These are phyloP conservation scores for Neomonachus schauinslandi DNA, from an alignment of 2,113 vertebrate genomes.

Conservation along the genomic window DNA sequence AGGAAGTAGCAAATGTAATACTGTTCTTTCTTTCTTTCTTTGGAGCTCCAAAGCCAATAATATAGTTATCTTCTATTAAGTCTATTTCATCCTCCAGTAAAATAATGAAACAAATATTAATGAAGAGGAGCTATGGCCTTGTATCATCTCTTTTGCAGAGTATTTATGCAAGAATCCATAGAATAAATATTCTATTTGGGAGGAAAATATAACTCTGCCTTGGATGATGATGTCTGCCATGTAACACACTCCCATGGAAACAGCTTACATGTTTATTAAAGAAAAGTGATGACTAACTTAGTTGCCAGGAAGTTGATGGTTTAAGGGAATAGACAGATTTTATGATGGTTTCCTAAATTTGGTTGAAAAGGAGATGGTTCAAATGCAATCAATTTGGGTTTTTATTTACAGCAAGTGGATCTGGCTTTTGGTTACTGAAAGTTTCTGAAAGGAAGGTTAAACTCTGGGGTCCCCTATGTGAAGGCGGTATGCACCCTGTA, in stretches of 20 bases:
- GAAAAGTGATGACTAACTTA: background rate
- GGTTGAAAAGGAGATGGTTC: background rate
- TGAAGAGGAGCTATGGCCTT: background rate
- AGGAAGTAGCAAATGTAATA: constrained; percentile 29
- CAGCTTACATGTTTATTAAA: background rate
- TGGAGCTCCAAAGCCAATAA: constrained; percentile 59
- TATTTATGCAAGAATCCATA: background rate
- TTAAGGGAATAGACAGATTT: background rate
- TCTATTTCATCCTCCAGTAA: constrained; percentile 30
- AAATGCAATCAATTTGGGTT: background rate
- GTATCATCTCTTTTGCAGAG: background rate
- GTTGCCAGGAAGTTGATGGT: background rate
- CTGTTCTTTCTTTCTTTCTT: background rate
- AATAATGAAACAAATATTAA: background rate
- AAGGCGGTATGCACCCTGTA: background rate
- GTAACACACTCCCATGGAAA: background rate
- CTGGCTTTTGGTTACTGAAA: background rate
- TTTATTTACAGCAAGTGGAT: background rate
- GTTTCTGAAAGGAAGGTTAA: background rate
- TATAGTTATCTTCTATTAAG: constrained; percentile 63
- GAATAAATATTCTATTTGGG: background rate
- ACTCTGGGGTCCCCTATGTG: background rate
- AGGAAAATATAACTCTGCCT: background rate
- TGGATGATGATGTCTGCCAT: background rate
- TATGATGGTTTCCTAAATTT: background rate